Evolutionary conservation across 2,888 invertebrate species (phyloP).

Genomic region (Trisateles emortualis): DNA sequence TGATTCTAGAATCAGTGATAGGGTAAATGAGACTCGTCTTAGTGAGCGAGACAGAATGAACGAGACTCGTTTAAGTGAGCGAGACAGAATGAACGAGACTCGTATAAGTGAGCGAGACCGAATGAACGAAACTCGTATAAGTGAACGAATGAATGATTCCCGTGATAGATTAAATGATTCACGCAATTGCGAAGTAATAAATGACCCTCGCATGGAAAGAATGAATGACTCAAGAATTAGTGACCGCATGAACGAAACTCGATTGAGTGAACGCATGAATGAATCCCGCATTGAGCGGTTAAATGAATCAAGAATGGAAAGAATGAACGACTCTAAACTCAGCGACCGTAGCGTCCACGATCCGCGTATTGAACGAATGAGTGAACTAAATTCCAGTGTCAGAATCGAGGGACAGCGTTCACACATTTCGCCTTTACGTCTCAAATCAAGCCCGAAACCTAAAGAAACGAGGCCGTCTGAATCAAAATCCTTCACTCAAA

Average conservation of each 20-base stretch:
- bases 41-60: slow-evolving; percentile 35
- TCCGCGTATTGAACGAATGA: slow-evolving; percentile 61
- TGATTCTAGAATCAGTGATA: slow-evolving; percentile 28
- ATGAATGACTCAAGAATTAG: slow-evolving; percentile 56
- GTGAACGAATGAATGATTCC: slow-evolving; percentile 44
- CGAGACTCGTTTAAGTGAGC: slow-evolving; percentile 38
- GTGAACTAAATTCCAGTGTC: slow-evolving; percentile 74
- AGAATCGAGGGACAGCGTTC: slow-evolving; percentile 69
- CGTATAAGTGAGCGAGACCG: slow-evolving; percentile 35
- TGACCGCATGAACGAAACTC: slow-evolving; percentile 66
- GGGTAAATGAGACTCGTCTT: slow-evolving; percentile 42
- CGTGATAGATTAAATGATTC: slow-evolving; percentile 47
- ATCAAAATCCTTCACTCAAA: slow-evolving; percentile 67
- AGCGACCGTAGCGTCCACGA: slow-evolving; percentile 51
- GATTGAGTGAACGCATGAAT: slow-evolving; percentile 58
- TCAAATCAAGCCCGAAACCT: slow-evolving; percentile 66
- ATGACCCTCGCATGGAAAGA: slow-evolving; percentile 28
- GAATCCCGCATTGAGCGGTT: slow-evolving; percentile 57
- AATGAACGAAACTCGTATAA: slow-evolving; percentile 37
- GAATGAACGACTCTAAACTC: slow-evolving; percentile 62
- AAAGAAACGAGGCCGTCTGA: slow-evolving; percentile 56
- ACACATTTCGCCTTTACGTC: slow-evolving; percentile 71
- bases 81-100: slow-evolving; percentile 35
- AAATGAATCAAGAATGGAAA: slow-evolving; percentile 53
- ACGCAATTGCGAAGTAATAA: slow-evolving; percentile 36